phyloP scores from a whole-genome alignment of 2,797 vertebrate species.

The Melanitta fusca region DNA sequence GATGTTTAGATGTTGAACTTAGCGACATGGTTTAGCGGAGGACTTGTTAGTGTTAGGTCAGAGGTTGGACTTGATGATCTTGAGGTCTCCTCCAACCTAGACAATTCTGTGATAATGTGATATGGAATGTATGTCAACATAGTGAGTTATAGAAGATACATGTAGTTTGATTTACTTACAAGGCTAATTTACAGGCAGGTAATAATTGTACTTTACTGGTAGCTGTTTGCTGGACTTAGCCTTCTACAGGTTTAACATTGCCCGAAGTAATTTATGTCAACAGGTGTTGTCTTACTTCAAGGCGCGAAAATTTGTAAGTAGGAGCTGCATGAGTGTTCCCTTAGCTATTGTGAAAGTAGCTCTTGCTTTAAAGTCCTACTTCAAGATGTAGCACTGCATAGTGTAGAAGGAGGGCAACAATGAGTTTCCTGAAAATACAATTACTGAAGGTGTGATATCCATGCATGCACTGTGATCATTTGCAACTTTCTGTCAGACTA shows the following conservation, averaged over 20 bases:
- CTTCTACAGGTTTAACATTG: not conserved
- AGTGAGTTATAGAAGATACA: not conserved
- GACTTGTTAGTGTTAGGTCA: no score
- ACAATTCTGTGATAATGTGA: no score
- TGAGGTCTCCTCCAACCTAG: no score
- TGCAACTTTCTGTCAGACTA: not conserved
- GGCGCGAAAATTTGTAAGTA: not conserved
- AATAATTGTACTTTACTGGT: not conserved
- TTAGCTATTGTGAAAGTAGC: not conserved
- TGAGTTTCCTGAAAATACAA: not conserved
- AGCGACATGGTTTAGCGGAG: no score
- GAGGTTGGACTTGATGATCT: no score
- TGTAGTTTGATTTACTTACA: not conserved
- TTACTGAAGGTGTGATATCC: not conserved
- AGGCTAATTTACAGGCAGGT: not conserved
- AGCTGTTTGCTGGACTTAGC: not conserved
- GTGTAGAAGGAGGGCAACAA: slow-evolving; percentile 42
- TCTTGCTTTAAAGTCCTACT: not conserved
- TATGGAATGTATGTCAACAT: not conserved
- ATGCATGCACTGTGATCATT: fast-evolving
- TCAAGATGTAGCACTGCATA: not conserved
- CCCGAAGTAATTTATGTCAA: not conserved
- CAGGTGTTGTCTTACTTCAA: not conserved
- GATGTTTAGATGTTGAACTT: no score
- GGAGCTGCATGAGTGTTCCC: not conserved